A percentile compares a stretch with the other conserved stretches of the same genome.
Evolutionary conservation across 1,140 invertebrate species (phyloP).

Genomic region (Calephelis nemesis): DNA sequence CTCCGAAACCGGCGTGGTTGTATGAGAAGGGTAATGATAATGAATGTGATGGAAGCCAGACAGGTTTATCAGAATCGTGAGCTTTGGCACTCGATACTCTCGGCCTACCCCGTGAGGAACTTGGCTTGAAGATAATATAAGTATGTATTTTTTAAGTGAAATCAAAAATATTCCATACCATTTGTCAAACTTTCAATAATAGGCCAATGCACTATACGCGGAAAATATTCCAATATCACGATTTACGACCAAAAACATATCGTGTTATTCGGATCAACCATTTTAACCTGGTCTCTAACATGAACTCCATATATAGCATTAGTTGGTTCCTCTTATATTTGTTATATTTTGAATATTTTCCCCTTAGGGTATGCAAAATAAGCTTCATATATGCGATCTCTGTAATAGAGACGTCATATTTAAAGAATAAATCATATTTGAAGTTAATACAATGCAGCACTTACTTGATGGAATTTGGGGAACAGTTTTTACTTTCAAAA

Average conservation of each 20-base stretch:
- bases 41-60: no score
- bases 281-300: conserved; percentile 20
- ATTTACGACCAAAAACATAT: conserved; percentile 49
- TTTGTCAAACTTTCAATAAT: conserved; percentile 58
- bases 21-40: no score
- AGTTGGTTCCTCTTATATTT: conserved; percentile 17
- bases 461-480: conserved; percentile 36
- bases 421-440: conserved; percentile 55
- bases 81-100: no score
- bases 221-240: conserved; percentile 55
- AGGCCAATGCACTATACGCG: conserved; percentile 29
- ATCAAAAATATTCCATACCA: conserved; percentile 33
- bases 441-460: conserved; percentile 53
- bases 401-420: conserved; percentile 40
- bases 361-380: conserved; percentile 58
- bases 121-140: no score
- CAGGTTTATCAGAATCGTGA: no score
- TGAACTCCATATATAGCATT: background rate
- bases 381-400: conserved; percentile 44
- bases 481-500: background rate
- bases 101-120: no score
- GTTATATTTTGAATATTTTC: conserved; percentile 39
- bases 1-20: no score
- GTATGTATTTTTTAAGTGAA: background rate
- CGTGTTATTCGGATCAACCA: conserved; percentile 26